These are phyloP conservation scores for Hermetia illucens DNA, from an alignment of 1,140 invertebrate genomes.

Conservation along the genomic window DNA sequence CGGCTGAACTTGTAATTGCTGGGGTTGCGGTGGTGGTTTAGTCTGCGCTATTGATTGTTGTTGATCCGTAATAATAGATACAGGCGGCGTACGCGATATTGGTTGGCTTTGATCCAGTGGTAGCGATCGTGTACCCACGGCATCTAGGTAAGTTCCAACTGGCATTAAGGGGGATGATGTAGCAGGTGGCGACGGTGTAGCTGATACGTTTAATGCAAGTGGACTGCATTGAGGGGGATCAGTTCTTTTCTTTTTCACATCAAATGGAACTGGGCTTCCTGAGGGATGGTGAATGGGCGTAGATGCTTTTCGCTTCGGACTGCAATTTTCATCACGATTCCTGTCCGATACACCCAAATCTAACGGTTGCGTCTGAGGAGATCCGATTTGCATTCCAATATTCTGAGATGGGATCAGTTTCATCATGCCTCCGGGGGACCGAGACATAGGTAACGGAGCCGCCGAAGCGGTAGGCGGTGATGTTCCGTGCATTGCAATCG, in stretches of 20 bases:
- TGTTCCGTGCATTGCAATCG: constrained; percentile 19
- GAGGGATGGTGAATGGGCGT: constrained; percentile 21
- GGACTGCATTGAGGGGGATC: constrained; percentile 9
- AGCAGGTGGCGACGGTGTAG: not conserved
- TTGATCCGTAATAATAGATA: not conserved
- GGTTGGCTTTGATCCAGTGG: too few species aligned
- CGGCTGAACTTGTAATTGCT: not conserved
- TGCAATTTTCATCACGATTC: constrained; percentile 21
- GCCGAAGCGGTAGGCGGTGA: constrained; percentile 35
- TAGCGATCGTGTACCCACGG: too few species aligned
- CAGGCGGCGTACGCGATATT: not conserved
- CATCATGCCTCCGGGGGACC: constrained; percentile 26
- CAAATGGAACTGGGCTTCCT: constrained; percentile 32
- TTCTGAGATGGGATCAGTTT: not conserved
- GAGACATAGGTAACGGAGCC: constrained; percentile 32
- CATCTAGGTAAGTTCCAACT: too few species aligned
- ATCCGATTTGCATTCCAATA: not conserved
- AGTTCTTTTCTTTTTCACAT: constrained; percentile 32
- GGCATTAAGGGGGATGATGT: not conserved
- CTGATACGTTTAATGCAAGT: not conserved
- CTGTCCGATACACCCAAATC: constrained; percentile 41
- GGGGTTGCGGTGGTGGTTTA: not conserved
- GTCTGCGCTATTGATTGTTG: not conserved
- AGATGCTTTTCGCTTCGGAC: constrained; percentile 40
- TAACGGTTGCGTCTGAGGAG: constrained; percentile 38